Conservation (phyloP, 1,140 invertebrate species). For the Orussus abietinus region DNA sequence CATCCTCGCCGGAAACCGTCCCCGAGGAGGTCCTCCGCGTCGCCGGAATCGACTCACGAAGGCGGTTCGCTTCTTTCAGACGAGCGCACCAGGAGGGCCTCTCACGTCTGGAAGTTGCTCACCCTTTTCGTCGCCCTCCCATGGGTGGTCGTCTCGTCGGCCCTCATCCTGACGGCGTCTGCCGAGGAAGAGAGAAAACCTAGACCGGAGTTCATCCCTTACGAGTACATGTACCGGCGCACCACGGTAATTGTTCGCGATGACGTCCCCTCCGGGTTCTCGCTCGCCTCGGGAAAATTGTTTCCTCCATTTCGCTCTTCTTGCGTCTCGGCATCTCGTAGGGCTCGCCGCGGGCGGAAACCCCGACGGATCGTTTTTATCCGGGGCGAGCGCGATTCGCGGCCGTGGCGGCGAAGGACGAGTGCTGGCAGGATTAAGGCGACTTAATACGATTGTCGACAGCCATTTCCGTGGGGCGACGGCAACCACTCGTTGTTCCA, state of each 20-base stretch:
- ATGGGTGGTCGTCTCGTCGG: slow-evolving; percentile 10
- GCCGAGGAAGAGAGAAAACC: slow-evolving; percentile 15
- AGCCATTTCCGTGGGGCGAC: slow-evolving; percentile 65
- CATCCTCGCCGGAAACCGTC: slow-evolving; percentile 1
- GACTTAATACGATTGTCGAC: slow-evolving; percentile 22
- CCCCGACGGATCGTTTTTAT: no score
- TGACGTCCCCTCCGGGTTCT: background rate
- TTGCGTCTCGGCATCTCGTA: no score
- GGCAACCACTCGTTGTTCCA: slow-evolving; percentile 60
- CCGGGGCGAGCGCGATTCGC: no score
- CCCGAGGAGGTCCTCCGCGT: slow-evolving; percentile 1
- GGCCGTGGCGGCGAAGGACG: no score
- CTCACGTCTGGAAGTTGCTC: slow-evolving; percentile 9
- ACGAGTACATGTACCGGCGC: slow-evolving; percentile 26
- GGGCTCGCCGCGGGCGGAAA: no score
- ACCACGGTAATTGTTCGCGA: slow-evolving; percentile 23
- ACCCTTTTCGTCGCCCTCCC: slow-evolving; percentile 15
- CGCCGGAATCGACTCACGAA: background rate
- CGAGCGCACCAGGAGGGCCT: slow-evolving; percentile 1
- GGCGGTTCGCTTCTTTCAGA: background rate
- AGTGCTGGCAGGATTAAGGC: background rate
- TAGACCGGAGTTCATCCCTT: slow-evolving; percentile 23
- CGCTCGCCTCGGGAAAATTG: background rate
- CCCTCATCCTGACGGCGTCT: slow-evolving; percentile 2
- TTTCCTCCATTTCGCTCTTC: background rate